Base-by-base conservation (phyloP, 2,888 invertebrate species). In the Amiota minor region DNA sequence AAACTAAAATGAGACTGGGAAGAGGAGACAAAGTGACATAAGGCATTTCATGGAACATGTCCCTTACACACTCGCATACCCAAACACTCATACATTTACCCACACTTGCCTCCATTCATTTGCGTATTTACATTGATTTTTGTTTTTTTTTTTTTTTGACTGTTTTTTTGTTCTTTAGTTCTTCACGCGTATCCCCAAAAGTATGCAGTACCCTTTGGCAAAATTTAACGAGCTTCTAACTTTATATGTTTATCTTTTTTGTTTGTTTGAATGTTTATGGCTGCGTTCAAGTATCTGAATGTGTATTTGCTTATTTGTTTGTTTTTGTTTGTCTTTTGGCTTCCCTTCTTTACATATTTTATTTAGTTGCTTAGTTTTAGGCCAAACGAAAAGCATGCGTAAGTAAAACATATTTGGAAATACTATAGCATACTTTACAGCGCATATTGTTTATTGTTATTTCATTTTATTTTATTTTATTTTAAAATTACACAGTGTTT, bases 181-280 rank as follows among this genome's bases (percentile, higher is more conserved):
- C 35, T 35, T 35, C 6, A 35, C 35, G 6, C 35, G 6, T 35
- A 35, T 35, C 2, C 56, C 55, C 70, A 46, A 78, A 65, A 47
- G 49, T 47, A 74, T 75, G 69, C 62, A 72, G 72, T 69, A 76
- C 80, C 79, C 79, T 77, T 84, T 84, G 81, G 83, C 80, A 65
- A 64, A 77, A 81, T 84, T 83, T 85, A 85, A 83, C 86, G 83
- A 83, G 83, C 84, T 84, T 73, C 83, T 78, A 83, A 84, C 83
- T 83, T 85, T 84, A 81, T 85, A 18, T 59, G 20, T 35, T 35
- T 35, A 35, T 35, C 59, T 59, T 18, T 59, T 18, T 20, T 59
- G 86, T 85, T 80, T 84, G 84, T 83, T 85, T 83, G 84, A 35
- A 6, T 62, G 12, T 35, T 62, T 62, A 14, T 35, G 12, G 35